A percentile compares a stretch with the other conserved stretches of the same genome.
These are phyloP conservation scores for Labeo catla DNA, from an alignment of 2,113 vertebrate genomes.

Conservation along the genomic window DNA sequence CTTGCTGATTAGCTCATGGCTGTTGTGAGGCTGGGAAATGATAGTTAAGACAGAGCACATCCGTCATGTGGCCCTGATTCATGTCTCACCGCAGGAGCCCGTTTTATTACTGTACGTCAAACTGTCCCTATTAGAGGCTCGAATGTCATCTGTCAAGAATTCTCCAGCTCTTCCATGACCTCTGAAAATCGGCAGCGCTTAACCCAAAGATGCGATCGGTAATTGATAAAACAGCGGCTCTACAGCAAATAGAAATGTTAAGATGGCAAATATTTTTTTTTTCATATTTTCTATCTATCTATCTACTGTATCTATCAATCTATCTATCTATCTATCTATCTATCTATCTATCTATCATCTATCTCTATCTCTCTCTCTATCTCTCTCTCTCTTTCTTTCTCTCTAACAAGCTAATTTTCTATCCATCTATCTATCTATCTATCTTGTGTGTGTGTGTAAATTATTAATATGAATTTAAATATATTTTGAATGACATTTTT, in stretches of 20 bases:
- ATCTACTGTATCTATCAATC: too few relatives aligned
- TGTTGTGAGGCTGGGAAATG: conserved; percentile 68
- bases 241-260: background rate
- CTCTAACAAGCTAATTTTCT: too few relatives aligned
- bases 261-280: too few relatives aligned
- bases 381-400: too few relatives aligned
- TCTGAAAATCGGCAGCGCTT: conserved; percentile 13
- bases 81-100: conserved; percentile 68
- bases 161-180: conserved; percentile 46
- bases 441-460: too few relatives aligned
- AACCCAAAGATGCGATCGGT: conserved; percentile 19
- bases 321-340: too few relatives aligned
- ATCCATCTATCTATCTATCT: too few relatives aligned
- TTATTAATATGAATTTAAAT: too few relatives aligned
- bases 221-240: background rate
- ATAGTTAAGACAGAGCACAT: conserved; percentile 57
- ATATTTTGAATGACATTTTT: too few relatives aligned
- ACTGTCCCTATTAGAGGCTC: conserved; percentile 65
- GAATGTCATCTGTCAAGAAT: conserved; percentile 58
- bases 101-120: conserved; percentile 62
- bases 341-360: too few relatives aligned
- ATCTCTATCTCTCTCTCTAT: too few relatives aligned
- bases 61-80: conserved; percentile 57
- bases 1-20: conserved; percentile 65
- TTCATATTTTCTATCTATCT: too few relatives aligned